These are phyloP conservation scores for Synergus japonicus DNA, from an alignment of 2,888 invertebrate species.

Conservation along the genomic window DNA sequence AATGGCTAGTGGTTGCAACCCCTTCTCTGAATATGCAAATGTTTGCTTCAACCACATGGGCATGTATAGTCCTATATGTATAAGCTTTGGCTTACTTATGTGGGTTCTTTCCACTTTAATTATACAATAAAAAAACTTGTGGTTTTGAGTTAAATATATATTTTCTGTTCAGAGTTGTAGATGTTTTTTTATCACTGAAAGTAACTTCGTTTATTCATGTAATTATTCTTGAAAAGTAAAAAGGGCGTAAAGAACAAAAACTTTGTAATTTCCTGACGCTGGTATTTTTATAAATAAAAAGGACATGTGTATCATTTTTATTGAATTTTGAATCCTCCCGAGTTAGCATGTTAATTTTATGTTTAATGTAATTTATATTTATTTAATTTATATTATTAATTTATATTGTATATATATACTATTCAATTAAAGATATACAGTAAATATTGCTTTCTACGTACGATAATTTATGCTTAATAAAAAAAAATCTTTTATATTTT, in stretches of 20 bases:
- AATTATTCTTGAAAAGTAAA: neutral
- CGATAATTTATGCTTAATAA: no score
- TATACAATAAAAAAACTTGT: neutral
- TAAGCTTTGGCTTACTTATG: constrained; percentile 18
- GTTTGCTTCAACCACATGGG: constrained; percentile 50
- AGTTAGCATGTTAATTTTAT: no score
- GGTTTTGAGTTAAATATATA: neutral
- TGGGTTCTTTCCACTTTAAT: constrained; percentile 2
- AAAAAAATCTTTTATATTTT: no score
- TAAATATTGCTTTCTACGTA: no score
- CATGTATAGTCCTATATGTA: neutral
- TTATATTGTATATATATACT: no score
- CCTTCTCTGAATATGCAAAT: constrained; percentile 54
- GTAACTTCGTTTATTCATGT: constrained; percentile 1
- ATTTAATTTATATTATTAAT: no score
- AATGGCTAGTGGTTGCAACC: constrained; percentile 54
- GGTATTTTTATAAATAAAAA: no score
- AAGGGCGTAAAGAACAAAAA: neutral
- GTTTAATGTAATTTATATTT: no score
- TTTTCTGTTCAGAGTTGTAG: constrained; percentile 2
- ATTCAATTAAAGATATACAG: no score
- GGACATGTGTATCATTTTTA: no score
- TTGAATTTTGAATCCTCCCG: no score
- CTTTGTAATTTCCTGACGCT: no score
- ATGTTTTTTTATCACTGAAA: neutral